Base-by-base conservation (phyloP, 2,113 vertebrate species). In the Ia io region DNA sequence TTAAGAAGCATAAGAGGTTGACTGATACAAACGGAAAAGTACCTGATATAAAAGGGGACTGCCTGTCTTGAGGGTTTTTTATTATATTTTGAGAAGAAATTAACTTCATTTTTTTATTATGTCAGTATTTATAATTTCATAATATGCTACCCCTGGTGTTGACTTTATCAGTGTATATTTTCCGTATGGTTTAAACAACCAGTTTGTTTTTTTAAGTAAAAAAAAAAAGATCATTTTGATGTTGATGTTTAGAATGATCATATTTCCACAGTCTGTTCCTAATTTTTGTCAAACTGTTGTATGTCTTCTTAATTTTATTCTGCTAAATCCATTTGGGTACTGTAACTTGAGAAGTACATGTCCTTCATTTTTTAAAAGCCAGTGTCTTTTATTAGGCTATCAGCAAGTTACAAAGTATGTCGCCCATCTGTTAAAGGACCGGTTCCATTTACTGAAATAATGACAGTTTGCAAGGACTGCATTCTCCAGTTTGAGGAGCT, bases 301-400 rank as follows among this genome's bases (percentile, higher is more conserved):
- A 83, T 95, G 91, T 73, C 97, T 97, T 93, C 88, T 95, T 98
- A 97, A 98, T 98, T 98, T 98, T 98, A 98, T 98, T 97, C 96
- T 98, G 93, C 97, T 97, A 96, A 98, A 96, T 98, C 97, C 95
- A 0, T 98, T 97, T 98, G 97, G 96, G 91, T 96, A 87, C 95
- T 98, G 96, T 97, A 98, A 98, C 98, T 97, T 98, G 97, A 98
- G 98, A 98, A 97, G 97, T 96, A 88, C 96, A 96, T 97, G 98
- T 98, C 97, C 98, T 98, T 98, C 97, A 94, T 98, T 98, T 98
- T 97, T 97, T 97, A 97, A 98, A 98, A 98, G 97, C 96, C 96
- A 90, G 94, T 98, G 97, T 98, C 98, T 98, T 98, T 98, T 98
- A 98, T 98, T 98, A 98, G 98, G 97, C 98, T 97, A 95, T 98